These are phyloP conservation scores for Lerema accius DNA, from an alignment of 1,140 invertebrate genomes.

Conservation along the genomic window DNA sequence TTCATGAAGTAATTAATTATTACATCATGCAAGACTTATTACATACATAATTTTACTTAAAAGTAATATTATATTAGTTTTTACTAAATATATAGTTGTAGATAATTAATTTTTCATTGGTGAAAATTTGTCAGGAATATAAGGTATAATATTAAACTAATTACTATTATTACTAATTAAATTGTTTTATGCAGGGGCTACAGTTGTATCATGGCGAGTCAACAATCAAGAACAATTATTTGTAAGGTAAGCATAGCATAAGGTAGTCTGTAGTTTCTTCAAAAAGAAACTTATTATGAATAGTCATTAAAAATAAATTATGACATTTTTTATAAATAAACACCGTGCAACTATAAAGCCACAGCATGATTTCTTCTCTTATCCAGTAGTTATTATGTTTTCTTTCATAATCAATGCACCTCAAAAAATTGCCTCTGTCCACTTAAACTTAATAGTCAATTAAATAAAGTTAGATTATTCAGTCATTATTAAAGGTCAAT, in stretches of 20 bases:
- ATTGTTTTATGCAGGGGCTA: constrained; percentile 89
- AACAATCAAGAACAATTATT: constrained; percentile 97
- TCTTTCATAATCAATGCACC: too few relatives aligned
- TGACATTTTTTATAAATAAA: too few relatives aligned
- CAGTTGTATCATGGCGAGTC: constrained; percentile 96
- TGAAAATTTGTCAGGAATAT: neutral
- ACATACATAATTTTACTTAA: neutral
- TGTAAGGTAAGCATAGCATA: constrained; percentile 90
- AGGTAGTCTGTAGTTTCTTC: too few relatives aligned
- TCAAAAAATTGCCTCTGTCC: too few relatives aligned
- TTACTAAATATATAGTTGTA: neutral
- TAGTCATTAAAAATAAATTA: too few relatives aligned
- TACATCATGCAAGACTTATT: constrained; percentile 14
- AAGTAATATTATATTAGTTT: neutral
- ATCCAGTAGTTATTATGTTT: too few relatives aligned
- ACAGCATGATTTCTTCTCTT: too few relatives aligned
- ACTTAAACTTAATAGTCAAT: too few relatives aligned
- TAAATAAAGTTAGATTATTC: too few relatives aligned
- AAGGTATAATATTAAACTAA: neutral
- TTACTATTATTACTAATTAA: neutral
- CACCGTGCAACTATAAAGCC: too few relatives aligned
- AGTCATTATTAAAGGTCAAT: too few relatives aligned
- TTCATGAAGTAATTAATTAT: constrained; percentile 26
- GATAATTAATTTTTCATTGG: neutral
- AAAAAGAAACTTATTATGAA: too few relatives aligned